Percentiles rank a stretch among this genome's conserved stretches.
Conservation (phyloP, 2,797 vertebrate species). For the Calcarius lapponicus region DNA sequence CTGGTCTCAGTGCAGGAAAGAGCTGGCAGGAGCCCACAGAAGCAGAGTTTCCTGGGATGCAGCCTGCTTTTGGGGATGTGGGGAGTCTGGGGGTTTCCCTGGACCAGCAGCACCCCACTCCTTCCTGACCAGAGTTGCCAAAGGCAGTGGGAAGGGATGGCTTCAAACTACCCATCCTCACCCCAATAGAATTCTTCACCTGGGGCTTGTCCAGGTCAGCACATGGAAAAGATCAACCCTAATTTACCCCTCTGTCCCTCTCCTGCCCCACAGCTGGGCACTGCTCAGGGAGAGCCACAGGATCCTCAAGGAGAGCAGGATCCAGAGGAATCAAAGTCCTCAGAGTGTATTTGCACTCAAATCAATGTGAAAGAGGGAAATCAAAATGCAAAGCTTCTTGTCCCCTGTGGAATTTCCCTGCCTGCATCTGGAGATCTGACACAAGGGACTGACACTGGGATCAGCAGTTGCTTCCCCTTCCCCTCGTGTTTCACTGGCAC, state of each 20-base stretch:
- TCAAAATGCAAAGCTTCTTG: neutral
- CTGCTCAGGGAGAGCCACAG: neutral
- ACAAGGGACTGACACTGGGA: neutral
- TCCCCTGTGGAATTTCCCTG: neutral
- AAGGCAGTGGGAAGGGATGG: neutral
- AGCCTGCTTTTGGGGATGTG: neutral
- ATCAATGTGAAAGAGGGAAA: neutral
- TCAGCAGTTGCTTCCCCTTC: neutral
- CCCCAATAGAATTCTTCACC: neutral
- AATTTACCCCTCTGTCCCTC: neutral
- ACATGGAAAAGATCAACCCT: neutral
- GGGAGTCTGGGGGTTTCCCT: neutral
- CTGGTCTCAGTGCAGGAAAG: neutral
- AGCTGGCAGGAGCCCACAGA: neutral
- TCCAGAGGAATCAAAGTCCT: neutral
- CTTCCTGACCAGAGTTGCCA: neutral
- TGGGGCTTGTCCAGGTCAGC: neutral
- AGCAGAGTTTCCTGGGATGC: neutral
- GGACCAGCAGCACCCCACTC: neutral
- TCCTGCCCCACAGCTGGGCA: neutral
- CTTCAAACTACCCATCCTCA: neutral
- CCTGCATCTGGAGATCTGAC: accelerated
- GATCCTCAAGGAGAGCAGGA: neutral
- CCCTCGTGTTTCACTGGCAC: neutral
- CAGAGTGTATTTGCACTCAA: neutral